These are phyloP conservation scores for Clivina fossor DNA, from an alignment of 2,888 invertebrate species.

Conservation along the genomic window DNA sequence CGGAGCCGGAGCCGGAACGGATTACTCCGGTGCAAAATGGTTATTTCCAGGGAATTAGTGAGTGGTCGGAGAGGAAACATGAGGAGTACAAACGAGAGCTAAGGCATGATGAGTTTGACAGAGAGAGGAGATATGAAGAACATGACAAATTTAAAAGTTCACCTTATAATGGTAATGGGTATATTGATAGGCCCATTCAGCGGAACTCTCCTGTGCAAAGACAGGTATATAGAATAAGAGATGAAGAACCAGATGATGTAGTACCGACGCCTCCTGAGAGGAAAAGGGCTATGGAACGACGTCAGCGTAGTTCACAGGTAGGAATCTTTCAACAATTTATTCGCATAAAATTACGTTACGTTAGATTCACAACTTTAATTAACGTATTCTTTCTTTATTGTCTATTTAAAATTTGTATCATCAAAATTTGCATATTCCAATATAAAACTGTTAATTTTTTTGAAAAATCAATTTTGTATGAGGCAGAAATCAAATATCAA, in stretches of 20 bases:
- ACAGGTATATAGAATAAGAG: slow-evolving; percentile 13
- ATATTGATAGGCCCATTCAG: slow-evolving; percentile 34
- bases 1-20: slow-evolving; percentile 53
- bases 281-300: slow-evolving; percentile 60
- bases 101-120: slow-evolving; percentile 14
- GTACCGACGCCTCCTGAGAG: slow-evolving; percentile 69
- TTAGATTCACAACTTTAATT: no score
- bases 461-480: no score
- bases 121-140: slow-evolving; percentile 21
- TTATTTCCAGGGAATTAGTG: slow-evolving; percentile 68
- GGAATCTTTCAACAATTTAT: no score
- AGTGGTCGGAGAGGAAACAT: slow-evolving; percentile 70
- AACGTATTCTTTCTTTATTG: no score
- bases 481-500: no score
- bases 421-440: no score
- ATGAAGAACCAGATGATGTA: slow-evolving; percentile 44
- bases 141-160: no score
- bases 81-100: slow-evolving; percentile 20
- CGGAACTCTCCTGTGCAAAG: slow-evolving; percentile 40
- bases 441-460: no score
- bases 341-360: no score
- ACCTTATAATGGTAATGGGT: slow-evolving; percentile 16
- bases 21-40: slow-evolving; percentile 43
- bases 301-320: slow-evolving; percentile 58
- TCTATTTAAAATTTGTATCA: no score